A percentile compares a stretch with the other conserved stretches of the same genome.
These are phyloP conservation scores for Eristalis intricaria DNA, from an alignment of 2,888 invertebrate genomes.

Conservation along the genomic window DNA sequence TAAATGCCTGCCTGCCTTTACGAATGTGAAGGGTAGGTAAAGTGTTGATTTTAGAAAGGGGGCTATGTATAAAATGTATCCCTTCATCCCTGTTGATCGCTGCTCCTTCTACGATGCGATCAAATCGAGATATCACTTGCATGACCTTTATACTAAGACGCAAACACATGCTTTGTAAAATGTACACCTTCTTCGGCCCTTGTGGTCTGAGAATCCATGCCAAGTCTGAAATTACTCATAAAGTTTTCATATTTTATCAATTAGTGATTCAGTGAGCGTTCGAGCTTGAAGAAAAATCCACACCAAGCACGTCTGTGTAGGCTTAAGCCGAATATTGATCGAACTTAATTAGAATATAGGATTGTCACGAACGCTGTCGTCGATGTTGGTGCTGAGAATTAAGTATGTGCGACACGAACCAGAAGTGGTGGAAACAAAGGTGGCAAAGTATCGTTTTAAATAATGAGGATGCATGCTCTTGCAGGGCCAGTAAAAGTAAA, in stretches of 20 bases:
- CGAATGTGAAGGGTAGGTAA: no score
- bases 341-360: constrained; percentile 32
- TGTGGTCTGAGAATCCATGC: neutral
- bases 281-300: neutral
- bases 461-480: neutral
- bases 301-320: constrained; percentile 32
- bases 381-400: constrained; percentile 17
- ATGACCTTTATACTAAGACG: no score
- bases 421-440: constrained; percentile 2
- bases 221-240: neutral
- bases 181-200: neutral
- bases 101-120: no score
- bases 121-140: no score
- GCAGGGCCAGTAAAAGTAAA: neutral
- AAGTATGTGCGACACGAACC: constrained; percentile 30
- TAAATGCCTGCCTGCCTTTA: no score
- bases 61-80: no score
- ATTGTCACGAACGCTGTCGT: constrained; percentile 34
- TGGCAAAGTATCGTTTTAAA: neutral
- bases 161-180: no score
- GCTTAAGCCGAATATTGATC: constrained; percentile 35
- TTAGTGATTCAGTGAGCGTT: neutral
- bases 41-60: no score
- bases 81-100: no score
- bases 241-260: neutral